Conservation (phyloP, 2,113 vertebrate species). For the Passer montanus region DNA sequence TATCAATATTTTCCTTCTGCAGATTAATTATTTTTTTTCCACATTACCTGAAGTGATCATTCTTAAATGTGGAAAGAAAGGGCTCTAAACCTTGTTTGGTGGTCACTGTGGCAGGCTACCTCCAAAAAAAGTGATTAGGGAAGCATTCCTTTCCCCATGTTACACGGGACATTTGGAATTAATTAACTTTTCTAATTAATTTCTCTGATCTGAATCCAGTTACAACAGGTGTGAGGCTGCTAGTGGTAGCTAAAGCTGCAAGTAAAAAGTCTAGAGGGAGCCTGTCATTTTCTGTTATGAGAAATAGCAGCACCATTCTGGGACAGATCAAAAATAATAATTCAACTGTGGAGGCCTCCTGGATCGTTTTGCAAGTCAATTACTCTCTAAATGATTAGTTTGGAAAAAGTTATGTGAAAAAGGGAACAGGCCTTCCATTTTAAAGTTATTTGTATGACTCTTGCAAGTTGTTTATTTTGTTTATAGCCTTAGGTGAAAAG, state of each 20-base stretch:
- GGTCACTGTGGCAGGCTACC: not conserved
- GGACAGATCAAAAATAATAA: constrained; percentile 61
- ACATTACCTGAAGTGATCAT: not conserved
- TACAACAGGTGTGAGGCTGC: constrained; percentile 58
- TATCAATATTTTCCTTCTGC: not conserved
- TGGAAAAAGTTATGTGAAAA: constrained; percentile 49
- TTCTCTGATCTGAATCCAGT: constrained; percentile 70
- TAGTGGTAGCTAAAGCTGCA: constrained; percentile 32
- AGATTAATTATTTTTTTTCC: not conserved
- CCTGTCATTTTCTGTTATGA: constrained; percentile 55
- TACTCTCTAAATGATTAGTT: constrained; percentile 27
- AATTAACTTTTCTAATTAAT: constrained; percentile 71
- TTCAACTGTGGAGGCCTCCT: constrained; percentile 45
- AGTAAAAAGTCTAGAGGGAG: constrained; percentile 44
- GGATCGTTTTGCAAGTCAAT: constrained; percentile 56
- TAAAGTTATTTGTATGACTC: constrained; percentile 49
- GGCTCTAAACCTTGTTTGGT: not conserved
- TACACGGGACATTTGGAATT: constrained; percentile 63
- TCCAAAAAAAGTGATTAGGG: not conserved
- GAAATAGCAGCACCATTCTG: constrained; percentile 57
- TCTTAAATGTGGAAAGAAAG: not conserved
- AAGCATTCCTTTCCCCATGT: constrained; percentile 23
- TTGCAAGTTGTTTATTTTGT: constrained; percentile 64
- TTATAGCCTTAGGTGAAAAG: constrained; percentile 54
- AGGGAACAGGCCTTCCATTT: constrained; percentile 26